Evolutionary conservation across 2,888 invertebrate genomes (phyloP).

Genomic region (Clitarchus hookeri): DNA sequence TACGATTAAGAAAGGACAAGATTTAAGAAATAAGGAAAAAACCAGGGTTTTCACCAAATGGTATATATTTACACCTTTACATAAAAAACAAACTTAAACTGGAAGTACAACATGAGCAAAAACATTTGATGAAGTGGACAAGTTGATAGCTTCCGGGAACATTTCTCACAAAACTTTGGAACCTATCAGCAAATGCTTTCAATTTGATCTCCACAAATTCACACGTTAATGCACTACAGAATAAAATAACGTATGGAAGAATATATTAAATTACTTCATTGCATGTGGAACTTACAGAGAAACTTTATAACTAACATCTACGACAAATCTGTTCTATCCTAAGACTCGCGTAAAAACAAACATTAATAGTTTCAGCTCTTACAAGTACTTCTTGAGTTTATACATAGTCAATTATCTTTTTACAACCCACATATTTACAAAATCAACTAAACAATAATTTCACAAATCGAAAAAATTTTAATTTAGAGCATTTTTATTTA

Average conservation of each 20-base stretch:
- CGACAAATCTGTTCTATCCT: slow-evolving; percentile 4
- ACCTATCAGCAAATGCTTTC: slow-evolving; percentile 10
- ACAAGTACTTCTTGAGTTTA: background rate
- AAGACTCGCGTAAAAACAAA: slow-evolving; percentile 24
- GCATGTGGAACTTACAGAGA: slow-evolving; percentile 17
- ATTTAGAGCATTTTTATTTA: slow-evolving; percentile 21
- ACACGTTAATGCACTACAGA: background rate
- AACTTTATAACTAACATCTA: slow-evolving; percentile 17
- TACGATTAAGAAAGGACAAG: no score
- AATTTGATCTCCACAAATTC: background rate
- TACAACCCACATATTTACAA: slow-evolving; percentile 37
- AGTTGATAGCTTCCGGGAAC: background rate
- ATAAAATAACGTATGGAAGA: slow-evolving; percentile 17
- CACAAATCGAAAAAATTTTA: background rate
- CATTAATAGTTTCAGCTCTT: slow-evolving; percentile 11
- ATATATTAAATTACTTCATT: slow-evolving; percentile 29
- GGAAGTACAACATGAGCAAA: slow-evolving; percentile 36
- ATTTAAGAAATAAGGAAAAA: no score
- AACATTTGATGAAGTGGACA: slow-evolving; percentile 24
- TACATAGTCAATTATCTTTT: slow-evolving; percentile 3
- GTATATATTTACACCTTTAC: slow-evolving; percentile 39
- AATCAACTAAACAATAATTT: slow-evolving; percentile 23
- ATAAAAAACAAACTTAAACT: slow-evolving; percentile 35
- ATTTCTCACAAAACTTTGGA: slow-evolving; percentile 30
- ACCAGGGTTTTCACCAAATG: background rate